Base-by-base conservation (phyloP, 2,797 vertebrate genomes). In the Dromococcyx pavoninus region DNA sequence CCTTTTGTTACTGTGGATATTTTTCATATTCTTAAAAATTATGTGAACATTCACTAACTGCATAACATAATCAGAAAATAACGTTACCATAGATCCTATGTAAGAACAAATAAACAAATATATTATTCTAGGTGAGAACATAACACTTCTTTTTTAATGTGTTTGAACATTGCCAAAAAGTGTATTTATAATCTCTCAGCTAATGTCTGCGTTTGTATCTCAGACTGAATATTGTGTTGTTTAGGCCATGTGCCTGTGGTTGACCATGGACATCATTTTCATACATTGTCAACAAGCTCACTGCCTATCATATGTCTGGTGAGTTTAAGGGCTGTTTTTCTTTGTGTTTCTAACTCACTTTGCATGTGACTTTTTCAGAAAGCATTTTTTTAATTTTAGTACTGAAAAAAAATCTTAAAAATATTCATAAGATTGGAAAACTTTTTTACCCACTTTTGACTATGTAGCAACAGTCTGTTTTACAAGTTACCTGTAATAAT, bases 401-500 rank as follows among this genome's bases (percentile, higher is more conserved):
- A 53, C 5, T 51, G 46, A 41, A 66, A 77, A 74, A 78, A 88
- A 89, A 54, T 28, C 7, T 80, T 58, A 37, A 46, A 86, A 71
- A 44, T 73, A 46, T 72, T 83, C 10, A 21, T 41, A 64, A 30
- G 7, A 2, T 27, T 81, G 10, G 57, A 77, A 84, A 86, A 75
- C 4, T n/a, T 72, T 94, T 89, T 80, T 72, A 6, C 41, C 3
- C 3, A 27, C 7, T 88, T 83, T 46, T 87, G 39, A 67, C n/a
- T 80, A 57, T 19, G 41, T 37, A 22, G 21, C 17, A 92, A 66
- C 46, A 76, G 22, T 33, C 43, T 71, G 50, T 62, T 84, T 94
- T 88, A 81, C 23, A 78, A 78, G 35, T 54, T 81, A 89, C 79
- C 46, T 81, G 28, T 27, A 94, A 86, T 90, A 91, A 93, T 86